Conservation (phyloP, 2,888 invertebrate species). For the Philereme vetulata region DNA sequence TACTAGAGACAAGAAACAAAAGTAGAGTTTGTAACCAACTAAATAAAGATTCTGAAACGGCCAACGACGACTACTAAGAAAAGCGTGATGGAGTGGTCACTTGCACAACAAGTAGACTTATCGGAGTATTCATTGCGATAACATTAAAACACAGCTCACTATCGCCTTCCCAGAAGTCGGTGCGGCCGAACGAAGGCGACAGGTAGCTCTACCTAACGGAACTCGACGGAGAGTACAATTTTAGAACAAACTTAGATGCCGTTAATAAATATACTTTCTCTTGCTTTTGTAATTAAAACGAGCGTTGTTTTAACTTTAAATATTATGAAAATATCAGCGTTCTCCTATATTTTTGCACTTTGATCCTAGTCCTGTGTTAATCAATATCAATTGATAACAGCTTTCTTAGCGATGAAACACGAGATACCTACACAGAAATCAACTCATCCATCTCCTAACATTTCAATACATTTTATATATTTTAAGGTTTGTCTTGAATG, state of each 20-base stretch:
- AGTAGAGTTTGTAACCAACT: slow-evolving; percentile 11
- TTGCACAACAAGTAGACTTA: slow-evolving; percentile 73
- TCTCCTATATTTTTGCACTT: background rate
- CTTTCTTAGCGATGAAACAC: background rate
- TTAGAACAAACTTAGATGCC: slow-evolving; percentile 67
- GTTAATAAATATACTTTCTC: slow-evolving; percentile 71
- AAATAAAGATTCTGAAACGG: slow-evolving; percentile 41
- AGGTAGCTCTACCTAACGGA: slow-evolving; percentile 78
- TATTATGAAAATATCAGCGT: background rate
- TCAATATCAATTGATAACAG: background rate
- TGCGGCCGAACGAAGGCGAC: slow-evolving; percentile 57
- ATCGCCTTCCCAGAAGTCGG: slow-evolving; percentile 76
- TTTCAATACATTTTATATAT: no score
- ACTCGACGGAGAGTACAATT: slow-evolving; percentile 70
- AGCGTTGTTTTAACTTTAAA: slow-evolving; percentile 10
- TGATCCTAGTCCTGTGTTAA: background rate
- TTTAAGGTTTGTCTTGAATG: no score
- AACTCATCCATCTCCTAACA: no score
- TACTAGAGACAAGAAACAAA: background rate
- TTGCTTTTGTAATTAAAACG: slow-evolving; percentile 46
- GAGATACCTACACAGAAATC: background rate
- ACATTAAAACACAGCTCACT: slow-evolving; percentile 78
- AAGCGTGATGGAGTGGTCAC: slow-evolving; percentile 59
- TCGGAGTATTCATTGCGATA: slow-evolving; percentile 77
- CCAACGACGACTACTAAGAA: slow-evolving; percentile 65